Percentiles rank a stretch among this genome's conserved stretches.
phyloP scores from a whole-genome alignment of 2,113 vertebrate genomes.

The Melanocharis versteri region DNA sequence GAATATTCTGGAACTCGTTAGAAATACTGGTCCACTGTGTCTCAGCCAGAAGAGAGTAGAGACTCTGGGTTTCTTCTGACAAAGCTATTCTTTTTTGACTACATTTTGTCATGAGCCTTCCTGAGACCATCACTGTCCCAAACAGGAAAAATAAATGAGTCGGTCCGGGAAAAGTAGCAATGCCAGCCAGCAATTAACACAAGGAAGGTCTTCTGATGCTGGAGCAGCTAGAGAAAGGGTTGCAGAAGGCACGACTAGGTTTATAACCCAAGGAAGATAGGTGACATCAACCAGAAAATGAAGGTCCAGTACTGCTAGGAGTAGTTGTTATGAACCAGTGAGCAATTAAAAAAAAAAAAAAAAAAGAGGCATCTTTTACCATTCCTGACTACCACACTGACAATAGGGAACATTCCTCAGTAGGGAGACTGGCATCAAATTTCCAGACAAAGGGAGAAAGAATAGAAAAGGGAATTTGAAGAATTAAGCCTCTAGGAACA shows the following conservation, averaged over 20 bases:
- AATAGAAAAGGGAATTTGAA: neutral
- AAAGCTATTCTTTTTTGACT: neutral
- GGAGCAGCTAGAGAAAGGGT: neutral
- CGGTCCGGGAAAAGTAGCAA: neutral
- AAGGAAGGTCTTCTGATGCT: neutral
- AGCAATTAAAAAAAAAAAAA: neutral
- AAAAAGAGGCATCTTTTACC: neutral
- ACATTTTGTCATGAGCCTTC: neutral
- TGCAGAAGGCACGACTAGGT: neutral
- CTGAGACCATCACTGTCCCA: accelerated
- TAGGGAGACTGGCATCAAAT: neutral
- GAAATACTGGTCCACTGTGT: neutral
- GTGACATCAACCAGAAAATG: neutral
- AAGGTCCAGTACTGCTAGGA: neutral
- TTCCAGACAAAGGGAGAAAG: neutral
- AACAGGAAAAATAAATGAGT: neutral
- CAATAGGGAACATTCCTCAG: neutral
- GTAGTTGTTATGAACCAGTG: neutral
- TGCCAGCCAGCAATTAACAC: neutral
- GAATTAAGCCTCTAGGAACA: neutral
- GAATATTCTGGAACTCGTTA: neutral
- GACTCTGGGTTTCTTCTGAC: neutral
- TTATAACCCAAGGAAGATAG: neutral
- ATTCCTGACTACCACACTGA: neutral
- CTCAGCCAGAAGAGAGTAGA: neutral